Base-by-base conservation (phyloP, 1,140 invertebrate genomes). In the Papilio dardanus region DNA sequence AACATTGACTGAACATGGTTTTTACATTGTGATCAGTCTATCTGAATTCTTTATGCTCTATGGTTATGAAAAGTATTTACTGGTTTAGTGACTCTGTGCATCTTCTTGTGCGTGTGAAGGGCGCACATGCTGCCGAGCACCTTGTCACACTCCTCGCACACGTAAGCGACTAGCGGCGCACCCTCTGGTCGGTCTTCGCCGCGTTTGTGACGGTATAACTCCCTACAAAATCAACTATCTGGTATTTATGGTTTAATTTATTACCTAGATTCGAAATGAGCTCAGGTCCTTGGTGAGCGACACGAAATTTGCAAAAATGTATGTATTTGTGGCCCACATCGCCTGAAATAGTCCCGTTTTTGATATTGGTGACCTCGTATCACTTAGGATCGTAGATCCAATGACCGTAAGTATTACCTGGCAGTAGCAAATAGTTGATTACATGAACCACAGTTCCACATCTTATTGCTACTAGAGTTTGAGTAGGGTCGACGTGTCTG, bases 371-470 rank as follows among this genome's bases (percentile, higher is more conserved):
- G 40, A 16, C 14, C 3, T 42, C 40, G 40, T 12, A 12, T 7
- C 19, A 54, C 4, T 2, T 50, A 50, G 3, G 10, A 21, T 46
- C 35, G 35, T 37, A 8, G 10, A 58, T 28, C 6, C 14, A 28
- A n/a, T n/a, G n/a, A n/a, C n/a, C n/a, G n/a, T n/a, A n/a, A n/a
- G 14, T 14, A 28, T 81, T 78, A 92, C 91, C 91, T 89, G 2
- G 91, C 91, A 3, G 89, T 91, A 66, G 87, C 80, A 75, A 92
- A 92, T 0, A 92, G 82, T 79, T 92, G 91, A 67, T 92, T 91
- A 54, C 91, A 92, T 12, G 91, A 92, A 0, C 89, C 89, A 69
- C 91, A 92, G 46, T 92, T 92, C 91, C 90, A 91, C 91, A 92
- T 92, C 75, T 92, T 92, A 50, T 78, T 91, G 33, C 75, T 90